phyloP scores from a whole-genome alignment of 2,888 invertebrate species.

The Calameuta idolon region DNA sequence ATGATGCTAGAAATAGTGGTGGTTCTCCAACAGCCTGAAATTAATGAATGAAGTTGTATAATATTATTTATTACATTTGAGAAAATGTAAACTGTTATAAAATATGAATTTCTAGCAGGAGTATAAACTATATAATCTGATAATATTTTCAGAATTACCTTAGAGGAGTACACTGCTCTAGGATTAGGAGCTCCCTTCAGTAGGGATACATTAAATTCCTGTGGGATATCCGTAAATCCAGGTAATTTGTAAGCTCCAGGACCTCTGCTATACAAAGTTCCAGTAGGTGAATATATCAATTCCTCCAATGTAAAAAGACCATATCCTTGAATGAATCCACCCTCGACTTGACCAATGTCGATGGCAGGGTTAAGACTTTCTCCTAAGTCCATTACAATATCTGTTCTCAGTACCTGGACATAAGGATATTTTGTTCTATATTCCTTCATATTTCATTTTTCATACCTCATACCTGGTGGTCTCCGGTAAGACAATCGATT shows the following conservation, averaged over 20 bases:
- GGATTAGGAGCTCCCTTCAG: constrained; percentile 92
- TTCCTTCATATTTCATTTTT: background rate
- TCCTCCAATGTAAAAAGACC: constrained; percentile 94
- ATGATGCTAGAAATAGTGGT: constrained; percentile 89
- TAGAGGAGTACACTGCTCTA: constrained; percentile 93
- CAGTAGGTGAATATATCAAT: constrained; percentile 86
- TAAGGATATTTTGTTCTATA: background rate
- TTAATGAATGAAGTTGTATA: constrained; percentile 15
- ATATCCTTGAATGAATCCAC: constrained; percentile 94
- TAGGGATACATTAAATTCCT: constrained; percentile 91
- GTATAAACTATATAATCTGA: constrained; percentile 9
- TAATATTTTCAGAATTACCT: constrained; percentile 71
- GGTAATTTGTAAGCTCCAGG: constrained; percentile 96
- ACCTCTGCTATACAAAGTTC: constrained; percentile 85
- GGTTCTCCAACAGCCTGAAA: constrained; percentile 95
- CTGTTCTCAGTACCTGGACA: constrained; percentile 80
- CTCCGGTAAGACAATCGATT: constrained; percentile 94
- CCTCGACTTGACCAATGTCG: constrained; percentile 97
- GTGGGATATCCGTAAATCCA: constrained; percentile 91
- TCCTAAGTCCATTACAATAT: constrained; percentile 98
- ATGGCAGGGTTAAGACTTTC: constrained; percentile 96
- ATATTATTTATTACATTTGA: constrained; percentile 3
- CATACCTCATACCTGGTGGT: constrained; percentile 76
- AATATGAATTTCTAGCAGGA: background rate
- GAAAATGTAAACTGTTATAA: background rate